Conservation (phyloP, 1,140 invertebrate species). For the Ruditapes philippinarum region DNA sequence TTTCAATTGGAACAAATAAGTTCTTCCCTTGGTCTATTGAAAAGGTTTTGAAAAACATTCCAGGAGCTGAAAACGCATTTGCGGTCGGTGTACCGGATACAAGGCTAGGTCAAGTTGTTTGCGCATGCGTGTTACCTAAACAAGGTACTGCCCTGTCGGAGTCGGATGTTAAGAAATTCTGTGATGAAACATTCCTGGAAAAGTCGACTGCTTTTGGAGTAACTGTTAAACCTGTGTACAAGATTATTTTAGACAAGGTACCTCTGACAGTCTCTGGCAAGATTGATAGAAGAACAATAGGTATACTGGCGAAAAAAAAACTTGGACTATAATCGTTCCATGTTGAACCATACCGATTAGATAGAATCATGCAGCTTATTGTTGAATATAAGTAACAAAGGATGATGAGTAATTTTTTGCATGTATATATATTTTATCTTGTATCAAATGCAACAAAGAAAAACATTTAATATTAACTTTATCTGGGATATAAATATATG, state of each 20-base stretch:
- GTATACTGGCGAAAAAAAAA: neutral
- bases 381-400: too few species aligned
- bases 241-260: slow-evolving; percentile 26
- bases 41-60: slow-evolving; percentile 6
- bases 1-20: slow-evolving; percentile 39
- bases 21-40: slow-evolving; percentile 57
- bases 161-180: slow-evolving; percentile 13
- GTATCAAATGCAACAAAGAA: too few species aligned
- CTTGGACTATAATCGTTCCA: slow-evolving; percentile 40
- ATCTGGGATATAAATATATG: too few species aligned
- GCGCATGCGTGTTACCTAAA: slow-evolving; percentile 42
- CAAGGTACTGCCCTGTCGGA: neutral
- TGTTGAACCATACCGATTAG: too few species aligned
- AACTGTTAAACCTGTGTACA: neutral
- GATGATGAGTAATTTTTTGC: too few species aligned
- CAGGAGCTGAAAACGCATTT: slow-evolving; percentile 32
- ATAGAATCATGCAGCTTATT: too few species aligned
- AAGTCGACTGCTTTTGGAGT: slow-evolving; percentile 15
- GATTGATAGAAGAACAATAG: slow-evolving; percentile 9
- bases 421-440: too few species aligned
- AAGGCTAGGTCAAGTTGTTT: slow-evolving; percentile 38
- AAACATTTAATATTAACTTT: too few species aligned
- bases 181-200: slow-evolving; percentile 37
- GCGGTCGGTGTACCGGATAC: slow-evolving; percentile 60
- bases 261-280: slow-evolving; percentile 34